These are phyloP conservation scores for Sitophilus oryzae DNA, from an alignment of 1,140 invertebrate genomes.

Conservation along the genomic window DNA sequence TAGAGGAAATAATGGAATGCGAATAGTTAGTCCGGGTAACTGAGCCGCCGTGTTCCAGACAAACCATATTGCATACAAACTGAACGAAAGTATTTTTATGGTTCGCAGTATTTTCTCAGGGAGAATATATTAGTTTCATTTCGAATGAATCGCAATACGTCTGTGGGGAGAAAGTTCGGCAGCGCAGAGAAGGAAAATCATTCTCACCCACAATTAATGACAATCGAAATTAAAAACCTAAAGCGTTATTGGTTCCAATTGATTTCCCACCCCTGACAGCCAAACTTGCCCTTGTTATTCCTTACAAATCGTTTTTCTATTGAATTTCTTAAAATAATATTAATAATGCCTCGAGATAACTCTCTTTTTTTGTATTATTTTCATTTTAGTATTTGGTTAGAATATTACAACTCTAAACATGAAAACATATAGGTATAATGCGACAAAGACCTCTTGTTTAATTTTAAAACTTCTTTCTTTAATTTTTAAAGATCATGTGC, in stretches of 20 bases:
- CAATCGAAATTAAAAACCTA: slow-evolving; percentile 43
- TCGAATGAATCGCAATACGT: slow-evolving; percentile 41
- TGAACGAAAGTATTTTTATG: slow-evolving; percentile 41
- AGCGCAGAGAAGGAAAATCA: slow-evolving; percentile 33
- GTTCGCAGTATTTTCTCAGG: slow-evolving; percentile 34
- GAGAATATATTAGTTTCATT: slow-evolving; percentile 45
- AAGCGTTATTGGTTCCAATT: slow-evolving; percentile 36
- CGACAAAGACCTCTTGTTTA: no score
- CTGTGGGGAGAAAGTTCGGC: slow-evolving; percentile 25
- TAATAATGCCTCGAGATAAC: no score
- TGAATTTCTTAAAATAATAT: background rate
- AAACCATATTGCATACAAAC: slow-evolving; percentile 22
- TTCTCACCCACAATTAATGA: slow-evolving; percentile 42
- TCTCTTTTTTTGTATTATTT: no score
- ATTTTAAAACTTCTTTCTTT: no score
- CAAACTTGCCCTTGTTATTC: background rate
- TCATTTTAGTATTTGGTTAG: no score
- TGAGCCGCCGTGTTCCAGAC: background rate
- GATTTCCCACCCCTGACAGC: slow-evolving; percentile 15
- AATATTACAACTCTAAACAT: no score
- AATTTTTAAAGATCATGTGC: no score
- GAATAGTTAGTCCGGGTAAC: background rate
- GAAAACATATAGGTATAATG: no score
- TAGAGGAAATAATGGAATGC: no score
- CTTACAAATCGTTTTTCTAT: background rate